These are phyloP conservation scores for Pogonognathellus flavescens DNA, from an alignment of 1,140 invertebrate species.

Conservation along the genomic window DNA sequence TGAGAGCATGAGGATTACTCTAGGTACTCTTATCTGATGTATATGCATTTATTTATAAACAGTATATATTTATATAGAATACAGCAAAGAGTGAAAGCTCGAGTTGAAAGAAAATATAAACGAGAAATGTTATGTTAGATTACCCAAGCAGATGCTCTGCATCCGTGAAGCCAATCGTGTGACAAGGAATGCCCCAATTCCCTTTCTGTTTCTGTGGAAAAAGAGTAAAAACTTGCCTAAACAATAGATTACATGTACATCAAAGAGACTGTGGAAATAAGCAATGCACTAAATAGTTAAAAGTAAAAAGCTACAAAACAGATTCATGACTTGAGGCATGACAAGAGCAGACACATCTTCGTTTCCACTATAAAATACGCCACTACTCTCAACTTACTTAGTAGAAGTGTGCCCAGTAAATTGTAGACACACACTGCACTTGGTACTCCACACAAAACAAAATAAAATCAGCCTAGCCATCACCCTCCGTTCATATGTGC, in stretches of 20 bases:
- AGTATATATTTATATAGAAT: too few relatives aligned
- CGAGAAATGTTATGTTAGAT: conserved; percentile 33
- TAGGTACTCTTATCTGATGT: too few relatives aligned
- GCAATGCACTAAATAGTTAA: conserved; percentile 7
- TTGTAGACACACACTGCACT: too few relatives aligned
- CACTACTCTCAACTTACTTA: too few relatives aligned
- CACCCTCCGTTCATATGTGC: too few relatives aligned
- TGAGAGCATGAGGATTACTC: too few relatives aligned
- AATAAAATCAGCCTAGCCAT: too few relatives aligned
- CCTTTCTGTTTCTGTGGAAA: conserved; percentile 56
- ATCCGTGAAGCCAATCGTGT: conserved; percentile 60
- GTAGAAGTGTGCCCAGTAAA: too few relatives aligned
- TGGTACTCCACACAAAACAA: too few relatives aligned
- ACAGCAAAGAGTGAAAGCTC: neutral
- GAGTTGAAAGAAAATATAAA: neutral
- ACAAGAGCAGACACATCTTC: conserved; percentile 7
- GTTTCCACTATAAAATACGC: too few relatives aligned
- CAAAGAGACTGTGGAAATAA: conserved; percentile 8
- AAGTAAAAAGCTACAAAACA: conserved; percentile 9
- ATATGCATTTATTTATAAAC: too few relatives aligned
- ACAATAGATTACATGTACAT: conserved; percentile 26
- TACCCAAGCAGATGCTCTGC: conserved; percentile 63
- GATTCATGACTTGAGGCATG: conserved; percentile 32
- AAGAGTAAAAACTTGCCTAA: conserved; percentile 35
- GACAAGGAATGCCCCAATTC: conserved; percentile 58